phyloP scores from a whole-genome alignment of 2,113 vertebrate genomes.

The Argyrosomus japonicus region DNA sequence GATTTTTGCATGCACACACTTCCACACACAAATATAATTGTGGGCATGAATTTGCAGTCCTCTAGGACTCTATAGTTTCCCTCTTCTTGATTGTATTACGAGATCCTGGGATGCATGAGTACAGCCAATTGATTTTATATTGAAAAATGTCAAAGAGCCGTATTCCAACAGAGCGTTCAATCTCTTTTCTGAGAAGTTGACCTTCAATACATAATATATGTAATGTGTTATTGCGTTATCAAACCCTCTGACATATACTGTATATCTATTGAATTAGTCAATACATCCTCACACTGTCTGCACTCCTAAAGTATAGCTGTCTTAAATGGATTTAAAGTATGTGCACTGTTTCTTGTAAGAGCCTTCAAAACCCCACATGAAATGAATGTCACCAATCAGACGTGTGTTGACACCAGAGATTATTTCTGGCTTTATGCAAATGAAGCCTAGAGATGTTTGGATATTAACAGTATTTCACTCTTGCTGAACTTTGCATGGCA shows the following conservation, averaged over 20 bases:
- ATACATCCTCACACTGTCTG: conserved; percentile 5
- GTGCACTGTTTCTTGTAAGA: conserved; percentile 14
- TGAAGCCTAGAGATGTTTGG: conserved; percentile 51
- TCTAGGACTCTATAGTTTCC: background rate
- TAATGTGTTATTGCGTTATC: background rate
- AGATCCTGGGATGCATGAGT: background rate
- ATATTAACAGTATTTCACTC: conserved; percentile 69
- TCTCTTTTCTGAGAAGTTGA: background rate
- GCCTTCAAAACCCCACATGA: conserved; percentile 40
- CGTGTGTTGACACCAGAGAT: conserved; percentile 54
- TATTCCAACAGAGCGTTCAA: background rate
- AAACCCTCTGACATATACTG: background rate
- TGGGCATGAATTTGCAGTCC: background rate
- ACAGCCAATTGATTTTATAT: background rate
- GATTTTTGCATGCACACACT: background rate
- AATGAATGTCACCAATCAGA: conserved; percentile 62
- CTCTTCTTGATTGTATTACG: background rate
- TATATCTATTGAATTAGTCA: background rate
- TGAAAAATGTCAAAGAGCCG: background rate
- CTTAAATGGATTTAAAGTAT: conserved; percentile 34
- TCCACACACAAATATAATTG: background rate
- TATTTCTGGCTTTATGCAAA: conserved; percentile 70
- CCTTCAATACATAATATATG: background rate
- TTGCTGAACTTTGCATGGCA: conserved; percentile 67
- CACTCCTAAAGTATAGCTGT: conserved; percentile 1